Percentiles rank a stretch among this genome's conserved stretches.
These are phyloP conservation scores for Bryconaethiops microstoma DNA, from an alignment of 2,797 vertebrate genomes.

Conservation along the genomic window DNA sequence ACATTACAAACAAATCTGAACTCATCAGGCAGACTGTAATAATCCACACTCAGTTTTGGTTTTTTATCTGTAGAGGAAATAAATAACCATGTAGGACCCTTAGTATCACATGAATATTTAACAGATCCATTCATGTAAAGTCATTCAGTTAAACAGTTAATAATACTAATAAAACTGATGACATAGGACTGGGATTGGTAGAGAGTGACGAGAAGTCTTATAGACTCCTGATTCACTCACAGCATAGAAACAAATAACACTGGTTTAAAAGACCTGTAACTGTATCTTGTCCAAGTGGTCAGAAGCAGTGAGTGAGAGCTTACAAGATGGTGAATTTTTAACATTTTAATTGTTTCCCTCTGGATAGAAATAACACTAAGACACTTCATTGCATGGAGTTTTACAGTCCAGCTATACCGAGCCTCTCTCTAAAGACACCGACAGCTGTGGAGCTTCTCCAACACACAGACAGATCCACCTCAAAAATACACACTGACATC, in stretches of 20 bases:
- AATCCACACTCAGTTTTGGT: neutral
- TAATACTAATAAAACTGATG: neutral
- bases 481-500: no score
- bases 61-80: slow-evolving; percentile 13
- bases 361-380: slow-evolving; percentile 6
- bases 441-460: neutral
- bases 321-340: neutral
- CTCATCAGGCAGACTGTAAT: neutral
- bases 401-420: neutral
- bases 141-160: neutral
- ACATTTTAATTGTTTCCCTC: neutral
- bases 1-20: neutral
- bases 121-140: neutral
- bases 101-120: neutral
- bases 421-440: neutral
- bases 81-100: neutral
- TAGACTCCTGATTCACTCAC: fast-evolving
- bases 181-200: neutral
- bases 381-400: neutral
- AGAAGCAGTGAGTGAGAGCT: neutral
- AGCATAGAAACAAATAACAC: slow-evolving; percentile 46
- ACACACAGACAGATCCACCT: neutral
- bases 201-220: neutral
- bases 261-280: slow-evolving; percentile 12
- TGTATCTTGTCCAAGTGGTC: slow-evolving; percentile 4